phyloP scores from a whole-genome alignment of 2,888 invertebrate genomes.

The Tetanocera ferruginea region DNA sequence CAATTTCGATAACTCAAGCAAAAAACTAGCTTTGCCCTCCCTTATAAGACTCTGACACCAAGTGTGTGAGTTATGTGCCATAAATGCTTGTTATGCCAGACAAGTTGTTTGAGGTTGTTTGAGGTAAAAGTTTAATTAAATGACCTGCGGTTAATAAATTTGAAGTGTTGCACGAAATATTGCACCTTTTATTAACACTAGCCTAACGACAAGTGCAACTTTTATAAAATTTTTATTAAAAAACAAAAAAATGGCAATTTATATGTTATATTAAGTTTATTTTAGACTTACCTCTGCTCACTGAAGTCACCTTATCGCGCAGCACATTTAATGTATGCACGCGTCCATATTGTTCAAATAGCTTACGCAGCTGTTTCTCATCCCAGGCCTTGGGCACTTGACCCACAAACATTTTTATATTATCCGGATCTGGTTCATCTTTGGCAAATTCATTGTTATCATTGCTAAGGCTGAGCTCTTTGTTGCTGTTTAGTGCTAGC shows the following conservation, averaged over 20 bases:
- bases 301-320: slow-evolving; percentile 95
- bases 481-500: neutral
- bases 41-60: neutral
- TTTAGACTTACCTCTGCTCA: slow-evolving; percentile 90
- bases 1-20: neutral
- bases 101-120: neutral
- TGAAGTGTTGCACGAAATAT: neutral
- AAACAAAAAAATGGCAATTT: neutral
- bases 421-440: slow-evolving; percentile 95
- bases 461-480: slow-evolving; percentile 40
- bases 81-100: neutral
- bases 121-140: slow-evolving; percentile 19
- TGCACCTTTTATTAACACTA: too few species aligned
- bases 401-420: slow-evolving; percentile 99
- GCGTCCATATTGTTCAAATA: slow-evolving; percentile 97
- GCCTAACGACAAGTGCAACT: too few species aligned
- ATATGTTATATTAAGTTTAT: neutral
- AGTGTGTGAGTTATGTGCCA: neutral
- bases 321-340: slow-evolving; percentile 98
- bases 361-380: slow-evolving; percentile 90
- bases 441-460: slow-evolving; percentile 57
- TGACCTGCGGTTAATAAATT: neutral
- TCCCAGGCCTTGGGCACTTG: slow-evolving; percentile 98
- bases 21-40: neutral
- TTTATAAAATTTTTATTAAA: neutral